Base-by-base conservation (phyloP, 1,140 invertebrate species). In the Scaptomyza hsui region DNA sequence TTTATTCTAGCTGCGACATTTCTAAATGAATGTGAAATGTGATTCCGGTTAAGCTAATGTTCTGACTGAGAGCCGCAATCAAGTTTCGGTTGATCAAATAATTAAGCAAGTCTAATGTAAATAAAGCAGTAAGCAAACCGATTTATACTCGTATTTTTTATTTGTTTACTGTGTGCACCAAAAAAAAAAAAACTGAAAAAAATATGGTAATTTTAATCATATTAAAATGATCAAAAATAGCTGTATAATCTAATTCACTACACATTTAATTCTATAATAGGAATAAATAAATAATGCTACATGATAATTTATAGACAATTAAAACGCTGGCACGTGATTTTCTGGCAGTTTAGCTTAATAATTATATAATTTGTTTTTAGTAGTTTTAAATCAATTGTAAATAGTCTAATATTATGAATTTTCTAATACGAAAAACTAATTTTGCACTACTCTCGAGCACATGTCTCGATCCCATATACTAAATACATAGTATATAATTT, bases 241-340 rank as follows among this genome's bases (percentile, higher is more conserved):
- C 9, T 29, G 26, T 29, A 29, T 29, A 29, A 29, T 29, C 26
- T 29, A 29, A 9, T 9, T 29, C 7, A 29, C 9, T 48, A 13
- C 4, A 48, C 9, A 48, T 16, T 48, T 48, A 26, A 9, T 13
- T 48, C 12, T 13, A 7, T 9, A 29, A 29, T 5, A 5, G 2
- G 24, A 10, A 24, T 9, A 47, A 47, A 18, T 49, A 18, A 39
- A 12, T 10, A 19, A 19, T 37, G 19, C 3, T 18, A 35, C 16
- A 7, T 12, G 9, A 21, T 7, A 35, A 37, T n/a, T 29, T 29
- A 53, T 21, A 3, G 5, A 12, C 51, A 53, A 53, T 13, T 4
- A 16, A 6, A 21, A 48, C 15, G 44, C 35, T 51, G 9, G 41
- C 65, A 48, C 65, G 57, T 62, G 65, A 47, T 49, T 41, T 55